Percentiles rank a stretch among this genome's conserved stretches.
These are phyloP conservation scores for Pterostichus niger DNA, from an alignment of 2,888 invertebrate genomes.

Conservation along the genomic window DNA sequence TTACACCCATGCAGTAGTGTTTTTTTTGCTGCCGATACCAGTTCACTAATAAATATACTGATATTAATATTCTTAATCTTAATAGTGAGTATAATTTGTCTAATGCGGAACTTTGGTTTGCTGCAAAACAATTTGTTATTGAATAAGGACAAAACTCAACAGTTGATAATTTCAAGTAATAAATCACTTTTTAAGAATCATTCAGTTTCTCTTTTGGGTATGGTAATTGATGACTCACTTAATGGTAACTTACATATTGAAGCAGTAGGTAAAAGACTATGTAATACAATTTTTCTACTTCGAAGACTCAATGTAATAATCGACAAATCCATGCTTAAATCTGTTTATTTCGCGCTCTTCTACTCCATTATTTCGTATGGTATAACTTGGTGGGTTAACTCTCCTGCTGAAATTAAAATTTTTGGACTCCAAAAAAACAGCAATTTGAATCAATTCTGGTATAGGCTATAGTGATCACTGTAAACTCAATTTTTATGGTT, in stretches of 20 bases:
- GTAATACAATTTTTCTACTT: background rate
- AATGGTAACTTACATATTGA: constrained; percentile 4
- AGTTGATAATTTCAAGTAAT: background rate
- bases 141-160: background rate
- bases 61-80: background rate
- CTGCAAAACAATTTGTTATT: background rate
- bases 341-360: background rate
- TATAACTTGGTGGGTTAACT: background rate
- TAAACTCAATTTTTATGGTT: background rate
- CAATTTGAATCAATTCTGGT: no score
- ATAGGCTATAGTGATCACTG: background rate
- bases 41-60: background rate
- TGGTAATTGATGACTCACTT: background rate
- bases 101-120: background rate
- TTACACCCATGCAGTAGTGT: background rate
- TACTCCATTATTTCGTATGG: background rate
- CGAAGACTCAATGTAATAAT: background rate
- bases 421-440: background rate
- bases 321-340: no score
- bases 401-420: background rate
- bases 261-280: background rate
- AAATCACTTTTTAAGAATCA: background rate
- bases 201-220: no score
- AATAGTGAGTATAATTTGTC: no score
- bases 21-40: background rate